Percentiles rank a stretch among this genome's conserved stretches.
phyloP scores from a whole-genome alignment of 2,888 invertebrate genomes.

The Heliconius hortense region DNA sequence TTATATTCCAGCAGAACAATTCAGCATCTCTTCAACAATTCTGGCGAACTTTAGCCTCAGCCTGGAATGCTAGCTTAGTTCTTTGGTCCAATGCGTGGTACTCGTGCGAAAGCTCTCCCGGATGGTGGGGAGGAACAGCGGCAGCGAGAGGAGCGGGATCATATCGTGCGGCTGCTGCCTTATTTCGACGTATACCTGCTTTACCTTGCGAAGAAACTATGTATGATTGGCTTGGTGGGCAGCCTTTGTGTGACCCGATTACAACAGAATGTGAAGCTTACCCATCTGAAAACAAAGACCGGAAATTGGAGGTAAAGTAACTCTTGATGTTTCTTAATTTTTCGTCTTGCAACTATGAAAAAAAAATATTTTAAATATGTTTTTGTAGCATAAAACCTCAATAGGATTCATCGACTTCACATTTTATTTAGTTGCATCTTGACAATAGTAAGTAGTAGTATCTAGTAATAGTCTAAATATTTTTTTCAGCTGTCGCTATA shows the following conservation, averaged over 20 bases:
- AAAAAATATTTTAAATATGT: neutral
- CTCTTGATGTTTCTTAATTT: neutral
- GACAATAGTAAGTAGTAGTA: no score
- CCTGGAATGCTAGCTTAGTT: conserved; percentile 74
- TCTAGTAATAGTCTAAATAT: no score
- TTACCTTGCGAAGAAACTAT: conserved; percentile 88
- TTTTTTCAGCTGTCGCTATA: no score
- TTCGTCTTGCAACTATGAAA: neutral
- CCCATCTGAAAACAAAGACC: conserved; percentile 54
- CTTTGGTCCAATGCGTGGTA: conserved; percentile 78
- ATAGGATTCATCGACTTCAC: neutral
- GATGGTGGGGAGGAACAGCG: conserved; percentile 76
- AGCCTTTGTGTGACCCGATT: conserved; percentile 63
- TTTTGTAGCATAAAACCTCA: neutral
- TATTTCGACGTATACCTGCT: conserved; percentile 83
- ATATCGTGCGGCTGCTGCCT: conserved; percentile 81
- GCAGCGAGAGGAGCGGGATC: conserved; percentile 70
- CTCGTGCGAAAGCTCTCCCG: conserved; percentile 65
- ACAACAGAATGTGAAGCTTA: conserved; percentile 70
- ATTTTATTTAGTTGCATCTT: no score
- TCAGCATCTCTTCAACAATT: conserved; percentile 77
- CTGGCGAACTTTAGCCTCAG: conserved; percentile 78
- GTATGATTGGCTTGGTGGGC: conserved; percentile 85
- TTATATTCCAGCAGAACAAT: conserved; percentile 77
- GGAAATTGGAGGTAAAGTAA: conserved; percentile 59